Evolutionary conservation across 2,113 vertebrate genomes (phyloP).

Genomic region (Gnathonemus longibarbis): DNA sequence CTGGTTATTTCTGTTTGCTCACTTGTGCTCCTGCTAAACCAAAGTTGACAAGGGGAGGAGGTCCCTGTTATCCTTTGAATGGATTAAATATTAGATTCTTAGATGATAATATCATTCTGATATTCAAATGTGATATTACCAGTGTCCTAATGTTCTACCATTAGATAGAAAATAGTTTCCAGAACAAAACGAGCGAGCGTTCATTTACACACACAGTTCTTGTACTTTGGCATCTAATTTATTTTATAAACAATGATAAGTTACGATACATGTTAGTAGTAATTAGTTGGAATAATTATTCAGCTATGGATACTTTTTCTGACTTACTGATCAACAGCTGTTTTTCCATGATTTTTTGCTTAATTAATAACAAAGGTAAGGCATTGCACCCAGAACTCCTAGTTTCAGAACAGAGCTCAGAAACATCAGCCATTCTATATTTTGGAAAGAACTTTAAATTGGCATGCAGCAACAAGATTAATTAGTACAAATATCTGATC

Average conservation of each 20-base stretch:
- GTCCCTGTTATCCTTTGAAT: neutral
- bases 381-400: neutral
- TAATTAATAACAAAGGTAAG: neutral
- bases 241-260: neutral
- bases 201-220: neutral
- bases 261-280: neutral
- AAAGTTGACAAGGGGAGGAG: neutral
- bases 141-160: neutral
- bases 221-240: neutral
- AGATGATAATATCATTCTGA: neutral
- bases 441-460: neutral
- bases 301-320: neutral
- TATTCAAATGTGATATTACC: neutral
- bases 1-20: neutral
- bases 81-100: neutral
- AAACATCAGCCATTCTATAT: neutral
- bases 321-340: neutral
- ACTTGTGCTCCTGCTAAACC: neutral
- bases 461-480: neutral
- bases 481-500: constrained; percentile 1
- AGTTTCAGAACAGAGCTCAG: neutral
- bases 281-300: neutral
- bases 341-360: neutral
- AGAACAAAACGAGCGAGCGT: neutral
- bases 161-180: neutral